Base-by-base conservation (phyloP, 2,113 vertebrate genomes). In the Dasyornis broadbenti region DNA sequence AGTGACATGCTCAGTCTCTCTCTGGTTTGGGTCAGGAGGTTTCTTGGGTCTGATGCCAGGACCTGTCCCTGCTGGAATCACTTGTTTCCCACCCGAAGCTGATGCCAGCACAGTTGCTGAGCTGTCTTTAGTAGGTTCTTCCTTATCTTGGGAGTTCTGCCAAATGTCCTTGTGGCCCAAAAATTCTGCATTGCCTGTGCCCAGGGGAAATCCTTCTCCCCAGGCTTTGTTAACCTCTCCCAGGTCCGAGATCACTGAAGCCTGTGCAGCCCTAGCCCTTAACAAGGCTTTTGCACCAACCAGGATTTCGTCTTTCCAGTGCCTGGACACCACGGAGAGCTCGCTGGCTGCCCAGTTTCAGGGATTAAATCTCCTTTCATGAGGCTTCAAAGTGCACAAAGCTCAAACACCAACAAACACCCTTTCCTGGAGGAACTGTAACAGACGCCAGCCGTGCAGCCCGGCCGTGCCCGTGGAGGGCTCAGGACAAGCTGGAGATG, bases 401-500 rank as follows among this genome's bases (percentile, higher is more conserved):
- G 22, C 13, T 11, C 1, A 4, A 10, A 16, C 0, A 0, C 2
- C 30, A 33, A 0, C 13, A 18, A 14, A 17, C 2, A 2, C n/a
- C n/a, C n/a, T n/a, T 44, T 26, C 31, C 5, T 31, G 13, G 5
- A 8, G 11, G 2, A 9, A 4, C 23, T 39, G 20, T 68, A 45
- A 37, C 39, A 9, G n/a, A n/a, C n/a, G n/a, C n/a, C n/a, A 11
- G 12, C n/a, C 8, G 5, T 13, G 24, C 30, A 11, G 9, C 15
- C 7, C 12, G 5, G 7, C 13, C 56, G 21, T 26, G 21, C 27
- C 7, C 3, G 16, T 6, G 16, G 16, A 50, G 17, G 17, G 27
- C 28, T 26, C 6, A 3, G 5, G 7, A 5, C 28, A 33, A 16
- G 28, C 27, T 24, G n/a, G n/a, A n/a, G n/a, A n/a, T n/a, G n/a